Conservation (phyloP, 2,797 vertebrate species). For the Sebastes oblongus region DNA sequence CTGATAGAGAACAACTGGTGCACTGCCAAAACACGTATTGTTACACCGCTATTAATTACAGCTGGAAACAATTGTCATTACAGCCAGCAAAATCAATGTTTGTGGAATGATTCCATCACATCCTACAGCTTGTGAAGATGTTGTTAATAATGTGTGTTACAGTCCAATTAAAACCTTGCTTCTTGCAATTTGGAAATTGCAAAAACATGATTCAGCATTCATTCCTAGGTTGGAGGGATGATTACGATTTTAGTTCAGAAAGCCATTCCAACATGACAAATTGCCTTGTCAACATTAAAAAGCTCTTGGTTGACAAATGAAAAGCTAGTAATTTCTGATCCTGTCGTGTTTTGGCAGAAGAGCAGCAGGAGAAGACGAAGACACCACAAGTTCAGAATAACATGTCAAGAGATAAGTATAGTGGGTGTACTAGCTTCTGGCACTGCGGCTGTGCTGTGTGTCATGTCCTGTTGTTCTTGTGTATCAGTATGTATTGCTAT, state of each 20-base stretch:
- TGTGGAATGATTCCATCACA: background rate
- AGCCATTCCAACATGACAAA: background rate
- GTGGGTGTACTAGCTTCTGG: background rate
- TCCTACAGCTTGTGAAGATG: background rate
- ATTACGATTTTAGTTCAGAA: background rate
- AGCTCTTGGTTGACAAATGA: background rate
- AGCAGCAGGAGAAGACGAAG: background rate
- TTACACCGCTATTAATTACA: background rate
- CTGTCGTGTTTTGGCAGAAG: background rate
- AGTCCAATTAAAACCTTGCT: background rate
- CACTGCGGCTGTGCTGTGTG: background rate
- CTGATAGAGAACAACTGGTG: too few species aligned
- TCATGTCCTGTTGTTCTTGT: slow-evolving; percentile 14
- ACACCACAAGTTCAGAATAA: background rate
- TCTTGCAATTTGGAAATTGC: background rate
- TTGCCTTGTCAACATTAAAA: background rate
- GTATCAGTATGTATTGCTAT: background rate
- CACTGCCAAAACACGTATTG: too few species aligned
- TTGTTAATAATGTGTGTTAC: background rate
- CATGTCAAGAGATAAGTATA: slow-evolving; percentile 2
- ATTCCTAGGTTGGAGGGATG: background rate
- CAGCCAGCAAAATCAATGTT: background rate
- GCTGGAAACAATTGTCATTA: background rate
- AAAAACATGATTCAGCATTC: background rate
- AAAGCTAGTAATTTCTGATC: background rate